A percentile compares a stretch with the other conserved stretches of the same genome.
Evolutionary conservation across 2,113 vertebrate genomes (phyloP).

Genomic region (Xenus cinereus): DNA sequence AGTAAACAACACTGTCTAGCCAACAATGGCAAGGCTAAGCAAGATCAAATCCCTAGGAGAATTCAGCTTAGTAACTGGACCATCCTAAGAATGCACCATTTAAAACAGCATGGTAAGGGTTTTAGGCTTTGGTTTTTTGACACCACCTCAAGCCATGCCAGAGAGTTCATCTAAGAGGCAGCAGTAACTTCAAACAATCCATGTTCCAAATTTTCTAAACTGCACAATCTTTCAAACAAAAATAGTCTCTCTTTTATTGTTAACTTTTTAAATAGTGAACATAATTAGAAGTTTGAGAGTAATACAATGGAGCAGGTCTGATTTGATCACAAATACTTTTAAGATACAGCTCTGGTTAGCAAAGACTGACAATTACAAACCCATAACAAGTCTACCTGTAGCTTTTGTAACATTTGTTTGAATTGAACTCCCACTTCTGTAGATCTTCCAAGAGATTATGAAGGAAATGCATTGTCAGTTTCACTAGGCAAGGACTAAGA

Average conservation of each 20-base stretch:
- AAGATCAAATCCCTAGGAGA: neutral
- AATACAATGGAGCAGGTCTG: neutral
- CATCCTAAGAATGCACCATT: neutral
- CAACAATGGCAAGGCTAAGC: neutral
- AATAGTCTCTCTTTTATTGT: neutral
- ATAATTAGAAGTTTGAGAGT: neutral
- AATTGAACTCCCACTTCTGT: neutral
- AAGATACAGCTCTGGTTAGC: neutral
- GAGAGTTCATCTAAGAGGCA: neutral
- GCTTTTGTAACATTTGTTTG: neutral
- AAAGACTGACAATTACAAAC: neutral
- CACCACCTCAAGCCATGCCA: neutral
- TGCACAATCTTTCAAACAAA: neutral
- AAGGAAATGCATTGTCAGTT: neutral
- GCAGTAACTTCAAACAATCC: neutral
- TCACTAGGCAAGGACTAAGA: neutral
- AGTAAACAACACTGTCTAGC: neutral
- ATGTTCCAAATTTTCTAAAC: neutral
- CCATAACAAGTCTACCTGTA: accelerated
- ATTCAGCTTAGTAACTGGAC: neutral
- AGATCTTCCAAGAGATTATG: neutral
- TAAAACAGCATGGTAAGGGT: neutral
- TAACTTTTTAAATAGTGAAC: neutral
- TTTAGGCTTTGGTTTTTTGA: neutral
- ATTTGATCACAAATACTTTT: neutral